These are phyloP conservation scores for Rallus crepitans DNA, from an alignment of 2,797 vertebrate species.

Conservation along the genomic window DNA sequence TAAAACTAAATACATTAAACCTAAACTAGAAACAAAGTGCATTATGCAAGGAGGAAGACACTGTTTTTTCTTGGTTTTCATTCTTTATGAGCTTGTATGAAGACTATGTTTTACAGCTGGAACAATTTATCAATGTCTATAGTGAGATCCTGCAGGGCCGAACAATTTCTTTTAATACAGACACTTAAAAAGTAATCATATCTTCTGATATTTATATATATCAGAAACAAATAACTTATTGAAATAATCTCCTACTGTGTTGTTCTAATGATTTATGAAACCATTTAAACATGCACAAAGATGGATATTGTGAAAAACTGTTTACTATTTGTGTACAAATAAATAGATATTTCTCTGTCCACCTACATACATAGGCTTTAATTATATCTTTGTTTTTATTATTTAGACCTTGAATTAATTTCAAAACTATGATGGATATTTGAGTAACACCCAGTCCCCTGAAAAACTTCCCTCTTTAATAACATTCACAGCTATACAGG, in stretches of 20 bases:
- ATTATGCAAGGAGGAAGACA: background rate
- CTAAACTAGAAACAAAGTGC: background rate
- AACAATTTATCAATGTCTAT: background rate
- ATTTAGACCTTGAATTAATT: background rate
- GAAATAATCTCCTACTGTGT: background rate
- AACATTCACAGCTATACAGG: background rate
- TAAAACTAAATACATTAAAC: background rate
- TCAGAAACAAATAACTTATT: background rate
- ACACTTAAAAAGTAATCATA: background rate
- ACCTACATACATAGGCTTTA: background rate
- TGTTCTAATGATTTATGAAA: background rate
- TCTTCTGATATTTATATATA: background rate
- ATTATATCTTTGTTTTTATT: background rate
- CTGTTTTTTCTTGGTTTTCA: background rate
- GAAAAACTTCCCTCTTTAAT: background rate
- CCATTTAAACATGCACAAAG: background rate
- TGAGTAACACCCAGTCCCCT: background rate
- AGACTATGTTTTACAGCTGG: background rate
- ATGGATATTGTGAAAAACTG: background rate
- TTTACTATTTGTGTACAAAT: background rate
- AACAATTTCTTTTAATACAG: background rate
- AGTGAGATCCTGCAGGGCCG: background rate
- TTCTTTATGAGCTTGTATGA: background rate
- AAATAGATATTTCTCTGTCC: slow-evolving; percentile 25
- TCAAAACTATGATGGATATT: background rate